These are phyloP conservation scores for Mongoloraphidia duomilia DNA, from an alignment of 2,888 invertebrate species.

Conservation along the genomic window DNA sequence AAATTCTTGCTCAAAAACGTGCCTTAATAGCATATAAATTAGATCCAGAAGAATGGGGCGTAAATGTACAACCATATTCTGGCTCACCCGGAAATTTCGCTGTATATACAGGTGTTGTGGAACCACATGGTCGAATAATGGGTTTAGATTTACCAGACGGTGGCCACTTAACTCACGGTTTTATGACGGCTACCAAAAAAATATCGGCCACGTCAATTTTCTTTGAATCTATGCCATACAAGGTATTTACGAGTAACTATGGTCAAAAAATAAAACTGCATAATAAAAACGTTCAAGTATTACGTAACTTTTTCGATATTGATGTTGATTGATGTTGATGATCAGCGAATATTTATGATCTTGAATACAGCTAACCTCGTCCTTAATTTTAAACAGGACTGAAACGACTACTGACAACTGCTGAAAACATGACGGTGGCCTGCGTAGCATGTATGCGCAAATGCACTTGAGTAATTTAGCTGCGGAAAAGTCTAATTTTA, in stretches of 20 bases:
- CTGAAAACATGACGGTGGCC: too few relatives aligned
- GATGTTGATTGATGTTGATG: too few relatives aligned
- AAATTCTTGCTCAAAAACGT: slow-evolving; percentile 74
- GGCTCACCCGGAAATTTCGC: slow-evolving; percentile 94
- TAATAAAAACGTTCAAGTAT: too few relatives aligned
- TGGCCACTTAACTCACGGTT: slow-evolving; percentile 87
- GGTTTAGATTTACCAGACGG: slow-evolving; percentile 92
- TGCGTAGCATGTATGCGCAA: too few relatives aligned
- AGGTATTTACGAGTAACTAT: slow-evolving; percentile 35
- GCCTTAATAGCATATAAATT: slow-evolving; percentile 72
- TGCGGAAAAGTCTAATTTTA: too few relatives aligned
- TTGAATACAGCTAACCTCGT: too few relatives aligned
- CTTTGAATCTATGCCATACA: slow-evolving; percentile 98
- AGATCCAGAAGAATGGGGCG: slow-evolving; percentile 81
- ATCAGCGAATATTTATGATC: too few relatives aligned
- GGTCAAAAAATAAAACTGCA: too few relatives aligned
- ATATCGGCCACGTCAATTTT: slow-evolving; percentile 95
- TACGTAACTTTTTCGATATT: too few relatives aligned
- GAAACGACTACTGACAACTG: too few relatives aligned
- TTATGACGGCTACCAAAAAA: slow-evolving; percentile 78
- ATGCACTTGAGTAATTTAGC: too few relatives aligned
- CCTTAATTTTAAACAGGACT: too few relatives aligned
- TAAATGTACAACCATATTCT: slow-evolving; percentile 95
- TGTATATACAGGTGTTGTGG: slow-evolving; percentile 77
- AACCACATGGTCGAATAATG: slow-evolving; percentile 94